Conservation (phyloP, 2,113 vertebrate genomes). For the Loxodonta africana region DNA sequence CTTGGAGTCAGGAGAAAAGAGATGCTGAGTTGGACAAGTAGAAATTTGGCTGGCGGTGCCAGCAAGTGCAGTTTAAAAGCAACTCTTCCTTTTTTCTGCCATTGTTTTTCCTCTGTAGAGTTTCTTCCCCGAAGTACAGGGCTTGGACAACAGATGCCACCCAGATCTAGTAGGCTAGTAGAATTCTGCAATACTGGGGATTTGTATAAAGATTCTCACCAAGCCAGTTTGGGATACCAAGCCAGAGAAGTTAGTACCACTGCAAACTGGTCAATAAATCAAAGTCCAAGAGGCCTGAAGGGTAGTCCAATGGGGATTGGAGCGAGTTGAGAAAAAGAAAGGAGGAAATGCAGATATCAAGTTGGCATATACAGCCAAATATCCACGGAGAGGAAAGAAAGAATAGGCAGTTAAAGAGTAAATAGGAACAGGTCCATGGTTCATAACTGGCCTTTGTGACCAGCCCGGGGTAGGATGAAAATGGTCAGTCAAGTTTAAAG, state of each 20-base stretch:
- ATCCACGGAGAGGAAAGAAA: background rate
- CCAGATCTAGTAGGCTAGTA: background rate
- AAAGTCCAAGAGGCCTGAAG: background rate
- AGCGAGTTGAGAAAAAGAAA: background rate
- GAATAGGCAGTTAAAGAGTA: background rate
- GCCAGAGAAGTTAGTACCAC: background rate
- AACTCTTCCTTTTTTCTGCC: background rate
- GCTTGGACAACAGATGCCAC: background rate
- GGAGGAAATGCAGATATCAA: background rate
- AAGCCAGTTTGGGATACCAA: background rate
- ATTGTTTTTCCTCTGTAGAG: background rate
- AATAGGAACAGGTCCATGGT: background rate
- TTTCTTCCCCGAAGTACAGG: background rate
- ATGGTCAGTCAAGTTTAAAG: conserved; percentile 59
- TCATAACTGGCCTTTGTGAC: background rate
- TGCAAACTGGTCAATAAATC: conserved; percentile 21
- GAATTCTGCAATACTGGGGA: background rate
- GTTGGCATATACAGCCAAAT: background rate
- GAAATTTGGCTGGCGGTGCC: conserved; percentile 9
- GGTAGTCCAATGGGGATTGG: background rate
- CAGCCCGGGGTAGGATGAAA: background rate
- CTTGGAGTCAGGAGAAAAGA: conserved; percentile 5
- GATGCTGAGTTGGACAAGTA: background rate
- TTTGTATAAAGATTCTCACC: background rate
- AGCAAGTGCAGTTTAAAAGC: conserved; percentile 27